Evolutionary conservation across 2,888 invertebrate species (phyloP).

Genomic region (Isoperla grammatica): DNA sequence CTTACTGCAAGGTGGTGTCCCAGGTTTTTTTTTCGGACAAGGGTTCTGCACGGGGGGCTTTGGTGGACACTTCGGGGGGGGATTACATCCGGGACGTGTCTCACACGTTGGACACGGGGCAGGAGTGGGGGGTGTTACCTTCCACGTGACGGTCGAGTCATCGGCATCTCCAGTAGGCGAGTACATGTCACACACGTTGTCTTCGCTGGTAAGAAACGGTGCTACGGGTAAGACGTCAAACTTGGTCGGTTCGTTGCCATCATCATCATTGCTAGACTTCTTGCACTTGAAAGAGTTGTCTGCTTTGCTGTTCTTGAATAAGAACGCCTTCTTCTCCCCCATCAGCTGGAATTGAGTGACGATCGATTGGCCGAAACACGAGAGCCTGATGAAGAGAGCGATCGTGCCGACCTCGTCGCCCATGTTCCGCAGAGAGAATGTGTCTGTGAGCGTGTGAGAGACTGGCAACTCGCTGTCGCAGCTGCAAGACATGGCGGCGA

Average conservation of each 20-base stretch:
- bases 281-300: constrained; percentile 12
- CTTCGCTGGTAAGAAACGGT: constrained; percentile 14
- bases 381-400: constrained; percentile 56
- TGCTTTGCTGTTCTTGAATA: constrained; percentile 39
- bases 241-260: background rate
- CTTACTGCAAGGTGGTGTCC: too few relatives aligned
- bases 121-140: too few relatives aligned
- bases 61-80: too few relatives aligned
- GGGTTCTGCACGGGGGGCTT: too few relatives aligned
- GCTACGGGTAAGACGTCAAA: constrained; percentile 14
- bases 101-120: too few relatives aligned
- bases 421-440: constrained; percentile 48
- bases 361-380: constrained; percentile 60
- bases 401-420: constrained; percentile 54
- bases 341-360: constrained; percentile 53
- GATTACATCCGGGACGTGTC: too few relatives aligned
- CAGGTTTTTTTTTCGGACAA: too few relatives aligned
- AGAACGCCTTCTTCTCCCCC: constrained; percentile 42
- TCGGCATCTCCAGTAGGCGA: too few relatives aligned
- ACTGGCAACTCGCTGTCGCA: constrained; percentile 30
- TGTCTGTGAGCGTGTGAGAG: constrained; percentile 56
- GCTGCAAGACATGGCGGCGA: constrained; percentile 31
- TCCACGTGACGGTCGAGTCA: too few relatives aligned
- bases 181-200: constrained; percentile 8
- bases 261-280: background rate